Evolutionary conservation across 1,140 invertebrate genomes (phyloP).

Genomic region (Heterodera carotae): DNA sequence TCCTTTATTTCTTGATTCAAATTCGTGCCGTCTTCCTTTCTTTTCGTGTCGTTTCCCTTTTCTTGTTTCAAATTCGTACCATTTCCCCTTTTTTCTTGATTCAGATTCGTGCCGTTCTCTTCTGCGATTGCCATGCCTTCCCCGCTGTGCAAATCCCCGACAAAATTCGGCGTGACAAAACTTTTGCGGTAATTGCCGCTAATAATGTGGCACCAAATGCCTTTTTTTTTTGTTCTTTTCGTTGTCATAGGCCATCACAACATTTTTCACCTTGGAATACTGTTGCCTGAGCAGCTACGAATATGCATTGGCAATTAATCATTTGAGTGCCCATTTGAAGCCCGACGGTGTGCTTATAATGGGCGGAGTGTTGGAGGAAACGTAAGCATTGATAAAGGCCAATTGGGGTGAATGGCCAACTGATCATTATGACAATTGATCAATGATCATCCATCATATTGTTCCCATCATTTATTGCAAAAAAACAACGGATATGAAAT

Average conservation of each 20-base stretch:
- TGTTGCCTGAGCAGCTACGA: constrained; percentile 59
- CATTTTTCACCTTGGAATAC: constrained; percentile 64
- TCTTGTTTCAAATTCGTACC: too few species aligned
- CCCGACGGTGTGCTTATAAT: constrained; percentile 57
- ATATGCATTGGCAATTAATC: constrained; percentile 45
- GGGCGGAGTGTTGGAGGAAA: constrained; percentile 61
- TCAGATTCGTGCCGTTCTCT: constrained; percentile 29
- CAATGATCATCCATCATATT: too few species aligned
- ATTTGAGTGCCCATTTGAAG: constrained; percentile 18
- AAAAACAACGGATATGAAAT: too few species aligned
- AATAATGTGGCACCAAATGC: neutral
- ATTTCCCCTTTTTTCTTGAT: neutral
- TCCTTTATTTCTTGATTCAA: too few species aligned
- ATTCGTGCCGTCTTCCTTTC: too few species aligned
- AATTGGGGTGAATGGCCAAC: too few species aligned
- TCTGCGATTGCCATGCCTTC: constrained; percentile 32
- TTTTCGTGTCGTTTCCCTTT: too few species aligned
- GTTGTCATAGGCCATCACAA: constrained; percentile 53
- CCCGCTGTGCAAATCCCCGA: constrained; percentile 38
- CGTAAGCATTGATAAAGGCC: constrained; percentile 21
- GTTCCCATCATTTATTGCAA: too few species aligned
- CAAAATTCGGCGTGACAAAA: constrained; percentile 34
- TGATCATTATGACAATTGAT: too few species aligned
- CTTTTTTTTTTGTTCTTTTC: constrained; percentile 11
- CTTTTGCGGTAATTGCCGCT: constrained; percentile 25